Percentiles rank a stretch among this genome's conserved stretches.
Evolutionary conservation across 2,113 vertebrate species (phyloP).

Genomic region (Ctenomys sociabilis): DNA sequence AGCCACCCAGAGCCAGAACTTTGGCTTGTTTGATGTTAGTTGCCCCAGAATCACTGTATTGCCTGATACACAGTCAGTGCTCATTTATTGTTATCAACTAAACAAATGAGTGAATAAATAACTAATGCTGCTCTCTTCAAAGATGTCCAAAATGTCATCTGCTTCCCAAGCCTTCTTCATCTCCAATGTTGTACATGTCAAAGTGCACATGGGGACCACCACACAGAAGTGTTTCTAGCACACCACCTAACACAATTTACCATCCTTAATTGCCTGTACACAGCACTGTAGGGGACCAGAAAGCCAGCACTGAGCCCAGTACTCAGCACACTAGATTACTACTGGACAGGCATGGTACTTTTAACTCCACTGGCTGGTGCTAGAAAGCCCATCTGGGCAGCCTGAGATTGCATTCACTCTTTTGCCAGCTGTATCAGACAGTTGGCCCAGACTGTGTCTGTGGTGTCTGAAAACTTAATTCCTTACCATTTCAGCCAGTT

Average conservation of each 20-base stretch:
- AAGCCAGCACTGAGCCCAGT: neutral
- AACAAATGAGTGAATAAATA: neutral
- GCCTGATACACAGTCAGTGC: neutral
- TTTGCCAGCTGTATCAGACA: neutral
- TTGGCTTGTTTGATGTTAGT: neutral
- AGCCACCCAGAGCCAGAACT: neutral
- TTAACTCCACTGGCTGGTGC: neutral
- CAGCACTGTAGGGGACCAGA: neutral
- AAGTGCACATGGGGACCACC: neutral
- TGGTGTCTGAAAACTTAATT: neutral
- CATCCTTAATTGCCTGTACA: neutral
- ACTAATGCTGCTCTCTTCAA: neutral
- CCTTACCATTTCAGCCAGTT: neutral
- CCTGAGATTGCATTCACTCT: neutral
- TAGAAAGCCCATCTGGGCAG: neutral
- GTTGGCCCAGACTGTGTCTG: neutral
- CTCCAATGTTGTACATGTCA: neutral
- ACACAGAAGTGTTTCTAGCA: neutral
- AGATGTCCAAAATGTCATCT: fast-evolving
- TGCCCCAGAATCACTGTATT: neutral
- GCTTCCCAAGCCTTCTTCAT: neutral
- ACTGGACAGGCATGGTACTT: neutral
- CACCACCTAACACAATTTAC: neutral
- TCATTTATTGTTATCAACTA: neutral
- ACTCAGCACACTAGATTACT: fast-evolving